Base-by-base conservation (phyloP, 2,888 invertebrate genomes). In the Eupithecia insigniata region DNA sequence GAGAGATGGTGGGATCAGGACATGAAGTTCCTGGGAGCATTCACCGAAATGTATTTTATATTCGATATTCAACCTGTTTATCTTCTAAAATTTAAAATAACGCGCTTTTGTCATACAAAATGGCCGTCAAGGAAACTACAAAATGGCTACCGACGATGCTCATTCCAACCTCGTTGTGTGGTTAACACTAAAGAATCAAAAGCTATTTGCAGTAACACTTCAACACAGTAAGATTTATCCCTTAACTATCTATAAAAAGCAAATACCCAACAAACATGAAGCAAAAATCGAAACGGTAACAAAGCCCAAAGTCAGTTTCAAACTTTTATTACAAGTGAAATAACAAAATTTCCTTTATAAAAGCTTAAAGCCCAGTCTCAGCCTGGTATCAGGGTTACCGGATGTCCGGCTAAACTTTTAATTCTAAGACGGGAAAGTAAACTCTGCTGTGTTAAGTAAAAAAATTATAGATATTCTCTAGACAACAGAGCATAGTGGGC, bases 261-360 rank as follows among this genome's bases (percentile, higher is more conserved):
- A 36, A 36, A 36, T 62, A 36, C 18, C 10, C 26, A 32, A n/a
- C 62, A 22, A 32, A 39, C 36, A 12, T 64, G 22, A 36, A 64
- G 36, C 64, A 26, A 22, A 64, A 64, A 36, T 36, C 14, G 36
- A 36, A 66, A 46, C 66, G n/a, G 66, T 28, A 39, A 26, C 39
- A 30, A 34, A 66, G 26, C 64, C 36, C 22, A 36, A 26, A 62
- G 36, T 64, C 36, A 22, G 36, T 64, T 2, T 22, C 6, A 39
- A 30, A 64, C 64, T 64, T 39, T 64, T 64, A 64, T 64, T 64
- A 22, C 36, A 22, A 64, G 36, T 64, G 12, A 39, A 64, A 64
- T 39, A 64, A 26, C 64, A 64, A 36, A 7, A 26, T 64, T 36
- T 16, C 36, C 39, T 64, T 64, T 36, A 36, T 36, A 64, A 64